These are phyloP conservation scores for Caenorhabditis sulstoni DNA, from an alignment of 2,888 invertebrate genomes.

Conservation along the genomic window DNA sequence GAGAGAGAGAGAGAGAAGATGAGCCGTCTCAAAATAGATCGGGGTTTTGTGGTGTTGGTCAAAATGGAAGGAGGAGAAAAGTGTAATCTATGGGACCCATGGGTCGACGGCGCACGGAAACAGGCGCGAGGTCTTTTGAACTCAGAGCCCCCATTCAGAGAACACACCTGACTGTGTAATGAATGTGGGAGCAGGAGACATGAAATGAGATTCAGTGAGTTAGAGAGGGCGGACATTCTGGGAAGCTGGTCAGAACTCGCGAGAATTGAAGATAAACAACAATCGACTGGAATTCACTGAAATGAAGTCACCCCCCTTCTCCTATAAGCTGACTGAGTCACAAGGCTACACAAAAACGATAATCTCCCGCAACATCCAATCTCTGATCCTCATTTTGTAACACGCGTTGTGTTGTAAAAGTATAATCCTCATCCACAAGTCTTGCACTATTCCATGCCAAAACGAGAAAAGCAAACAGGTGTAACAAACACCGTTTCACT, in stretches of 20 bases:
- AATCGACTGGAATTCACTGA: not conserved
- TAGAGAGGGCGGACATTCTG: too few relatives aligned
- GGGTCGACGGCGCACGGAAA: conserved; percentile 13
- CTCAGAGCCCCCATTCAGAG: conserved; percentile 28
- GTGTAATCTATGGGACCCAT: conserved; percentile 53
- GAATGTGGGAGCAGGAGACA: not conserved
- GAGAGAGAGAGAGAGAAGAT: conserved; percentile 1
- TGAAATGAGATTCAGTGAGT: too few relatives aligned
- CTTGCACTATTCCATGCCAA: conserved; percentile 27
- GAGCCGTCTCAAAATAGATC: conserved; percentile 40
- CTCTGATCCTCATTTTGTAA: not conserved
- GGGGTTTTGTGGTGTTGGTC: conserved; percentile 6
- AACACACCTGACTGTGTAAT: conserved; percentile 19
- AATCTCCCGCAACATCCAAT: not conserved
- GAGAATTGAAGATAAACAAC: too few relatives aligned
- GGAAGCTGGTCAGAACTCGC: too few relatives aligned
- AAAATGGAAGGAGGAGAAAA: not conserved
- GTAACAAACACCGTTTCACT: too few relatives aligned
- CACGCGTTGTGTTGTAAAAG: not conserved
- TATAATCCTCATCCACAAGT: too few relatives aligned
- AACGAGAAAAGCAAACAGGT: too few relatives aligned
- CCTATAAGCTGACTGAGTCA: not conserved
- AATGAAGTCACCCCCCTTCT: not conserved
- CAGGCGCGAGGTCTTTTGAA: conserved; percentile 39
- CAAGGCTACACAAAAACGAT: not conserved